Base-by-base conservation (phyloP, 2,113 vertebrate genomes). In the Pollachius pollachius region DNA sequence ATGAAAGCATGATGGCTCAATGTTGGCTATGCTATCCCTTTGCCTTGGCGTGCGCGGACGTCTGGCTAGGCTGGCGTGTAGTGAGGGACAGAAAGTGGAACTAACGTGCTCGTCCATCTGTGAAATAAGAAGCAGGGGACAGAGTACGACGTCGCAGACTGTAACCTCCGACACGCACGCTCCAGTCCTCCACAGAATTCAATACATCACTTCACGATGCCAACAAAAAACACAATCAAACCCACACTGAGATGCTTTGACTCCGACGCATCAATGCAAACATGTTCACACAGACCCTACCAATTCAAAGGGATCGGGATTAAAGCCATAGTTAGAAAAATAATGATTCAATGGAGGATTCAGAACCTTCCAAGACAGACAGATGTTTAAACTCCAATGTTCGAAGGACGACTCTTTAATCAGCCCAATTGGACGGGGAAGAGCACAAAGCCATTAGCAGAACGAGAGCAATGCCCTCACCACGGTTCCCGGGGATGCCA, bases 61-160 rank as follows among this genome's bases (percentile, higher is more conserved):
- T 48, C 54, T 0, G 54, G 54, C 54, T 57, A 16, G 3, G 54
- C 54, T 13, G 3, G 54, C 54, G 54, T 9, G 41, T 12, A 48
- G 41, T 48, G 85, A 89, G 84, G 84, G 87, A 89, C 90, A 88
- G 86, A 79, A 64, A 72, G 75, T 85, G 84, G 79, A 88, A 82
- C 89, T 89, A 88, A 90, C 87, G 80, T 83, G 87, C 69, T 84
- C 72, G 61, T 81, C 87, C 89, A 90, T 87, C 89, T 91, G 89
- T 91, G 91, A 92, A 92, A 91, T 89, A 86, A 89, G 87, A 89
- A 80, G 65, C 73, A 79, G 68, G 65, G 69, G 68, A 80, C 76
- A 79, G 66, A 73, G 80, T 66, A 78, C 70, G 67, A 72, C 23
- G 18, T 19, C 17, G 72, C 70, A 69, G 60, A 64, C 62, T 74